Base-by-base conservation (phyloP, 2,888 invertebrate species). In the Ptychoptera contaminata region DNA sequence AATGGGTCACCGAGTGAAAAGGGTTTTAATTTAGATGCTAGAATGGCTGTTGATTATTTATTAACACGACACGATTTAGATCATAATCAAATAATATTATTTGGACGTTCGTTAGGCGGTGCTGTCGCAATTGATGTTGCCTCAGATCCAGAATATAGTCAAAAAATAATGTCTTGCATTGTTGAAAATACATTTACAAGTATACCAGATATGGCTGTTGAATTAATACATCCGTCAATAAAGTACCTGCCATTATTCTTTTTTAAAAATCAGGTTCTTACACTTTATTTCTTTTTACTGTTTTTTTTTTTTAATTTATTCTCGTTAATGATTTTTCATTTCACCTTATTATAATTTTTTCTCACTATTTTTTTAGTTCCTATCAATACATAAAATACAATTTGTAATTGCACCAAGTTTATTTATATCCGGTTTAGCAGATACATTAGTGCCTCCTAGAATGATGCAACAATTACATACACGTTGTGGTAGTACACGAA, bases 141-240 rank as follows among this genome's bases (percentile, higher is more conserved):
- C 2, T 77, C 82, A 15, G 76, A 80, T 55, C 70, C 78, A 14
- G 77, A 83, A 52, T 86, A 85, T 63, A 71, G 77, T 35, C 76
- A 77, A 54, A 81, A 80, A 67, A 76, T 93, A 49, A 83, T 86
- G 77, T 88, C 85, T 52, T 67, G 92, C 49, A 76, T 96, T 51
- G 76, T 94, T 14, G 94, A 96, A 65, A 96, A 96, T 63, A 93
- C 93, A 3, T 96, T 96, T 58, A 92, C 92, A 5, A 86, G 85
- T 61, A 86, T 96, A 63, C 91, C 91, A 31, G 88, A 88, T 50
- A 91, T 94, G 80, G 91, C 90, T 14, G 76, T 77, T 54, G 78
- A 83, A 48, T 71, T 94, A 52, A 61, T 66, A 43, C 64, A 65
- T 56, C 65, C 64, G 37, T 58, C 56, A 47, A 73, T 93, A 51